phyloP scores from a whole-genome alignment of 2,888 invertebrate genomes.

The Paralinhomoeus sp. region DNA sequence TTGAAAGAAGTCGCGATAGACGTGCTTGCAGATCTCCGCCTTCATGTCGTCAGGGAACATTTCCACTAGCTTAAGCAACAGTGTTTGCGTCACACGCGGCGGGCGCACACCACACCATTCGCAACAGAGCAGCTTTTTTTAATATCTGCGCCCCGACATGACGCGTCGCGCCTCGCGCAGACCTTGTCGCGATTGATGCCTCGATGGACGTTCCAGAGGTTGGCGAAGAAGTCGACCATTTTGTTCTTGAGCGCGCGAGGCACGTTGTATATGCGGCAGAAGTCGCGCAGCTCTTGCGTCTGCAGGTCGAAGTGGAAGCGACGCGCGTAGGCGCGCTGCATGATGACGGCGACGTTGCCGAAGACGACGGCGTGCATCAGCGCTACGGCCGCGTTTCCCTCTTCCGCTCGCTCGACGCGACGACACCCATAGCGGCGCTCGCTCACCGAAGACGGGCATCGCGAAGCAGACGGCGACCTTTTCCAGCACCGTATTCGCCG shows the following conservation, averaged over 20 bases:
- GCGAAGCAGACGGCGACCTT: constrained; percentile 1
- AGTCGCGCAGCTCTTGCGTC: constrained; percentile 24
- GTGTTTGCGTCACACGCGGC: too few species aligned
- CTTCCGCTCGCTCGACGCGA: background rate
- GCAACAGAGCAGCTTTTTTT: too few species aligned
- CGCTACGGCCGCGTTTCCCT: too few species aligned
- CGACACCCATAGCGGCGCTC: too few species aligned
- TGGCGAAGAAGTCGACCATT: constrained; percentile 91
- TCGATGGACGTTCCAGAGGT: constrained; percentile 89
- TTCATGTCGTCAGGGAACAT: constrained; percentile 86
- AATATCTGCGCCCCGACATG: too few species aligned
- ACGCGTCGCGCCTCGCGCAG: too few species aligned
- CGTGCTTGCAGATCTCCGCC: constrained; percentile 81
- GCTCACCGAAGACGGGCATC: constrained; percentile 5
- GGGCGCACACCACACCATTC: too few species aligned
- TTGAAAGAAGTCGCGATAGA: constrained; percentile 75
- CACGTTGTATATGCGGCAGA: constrained; percentile 73
- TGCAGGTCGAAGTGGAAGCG: constrained; percentile 76
- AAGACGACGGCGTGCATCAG: constrained; percentile 93
- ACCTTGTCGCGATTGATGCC: constrained; percentile 91
- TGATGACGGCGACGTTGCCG: constrained; percentile 92
- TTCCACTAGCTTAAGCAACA: constrained; percentile 64
- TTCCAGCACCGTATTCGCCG: constrained; percentile 38
- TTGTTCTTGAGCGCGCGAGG: constrained; percentile 79
- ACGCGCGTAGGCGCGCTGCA: constrained; percentile 82